Percentiles rank a stretch among this genome's conserved stretches.
Evolutionary conservation across 2,113 vertebrate species (phyloP).

Genomic region (Dicerorhinus sumatrensis): DNA sequence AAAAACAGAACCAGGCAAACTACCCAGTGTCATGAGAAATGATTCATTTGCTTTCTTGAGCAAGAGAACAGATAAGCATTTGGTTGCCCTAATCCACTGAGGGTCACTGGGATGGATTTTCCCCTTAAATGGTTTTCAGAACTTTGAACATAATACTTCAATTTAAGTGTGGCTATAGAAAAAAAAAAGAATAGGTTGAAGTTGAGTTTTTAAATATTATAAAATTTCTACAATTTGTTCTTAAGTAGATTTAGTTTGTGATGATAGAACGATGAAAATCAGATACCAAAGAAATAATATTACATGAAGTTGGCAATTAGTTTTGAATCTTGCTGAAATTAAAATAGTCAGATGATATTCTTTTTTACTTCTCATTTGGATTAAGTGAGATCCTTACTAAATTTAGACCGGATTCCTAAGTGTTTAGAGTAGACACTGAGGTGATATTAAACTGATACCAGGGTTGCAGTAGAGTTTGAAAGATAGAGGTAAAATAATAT

Average conservation of each 20-base stretch:
- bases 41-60: conserved; percentile 48
- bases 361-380: neutral
- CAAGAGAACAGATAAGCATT: neutral
- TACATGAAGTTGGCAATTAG: neutral
- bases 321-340: conserved; percentile 3
- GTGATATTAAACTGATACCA: neutral
- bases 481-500: neutral
- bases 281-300: neutral
- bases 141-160: neutral
- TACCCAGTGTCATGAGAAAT: conserved; percentile 27
- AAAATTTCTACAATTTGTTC: neutral
- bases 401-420: neutral
- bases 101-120: neutral
- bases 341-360: neutral
- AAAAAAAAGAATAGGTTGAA: neutral
- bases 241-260: neutral
- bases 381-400: neutral
- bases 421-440: neutral
- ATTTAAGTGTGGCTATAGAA: neutral
- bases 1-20: neutral
- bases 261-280: neutral
- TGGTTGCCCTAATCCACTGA: neutral
- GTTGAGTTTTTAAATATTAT: neutral
- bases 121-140: neutral
- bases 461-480: neutral